Percentiles rank a stretch among this genome's conserved stretches.
Evolutionary conservation across 2,113 vertebrate species (phyloP).

Genomic region (Pachycephala philippinensis): DNA sequence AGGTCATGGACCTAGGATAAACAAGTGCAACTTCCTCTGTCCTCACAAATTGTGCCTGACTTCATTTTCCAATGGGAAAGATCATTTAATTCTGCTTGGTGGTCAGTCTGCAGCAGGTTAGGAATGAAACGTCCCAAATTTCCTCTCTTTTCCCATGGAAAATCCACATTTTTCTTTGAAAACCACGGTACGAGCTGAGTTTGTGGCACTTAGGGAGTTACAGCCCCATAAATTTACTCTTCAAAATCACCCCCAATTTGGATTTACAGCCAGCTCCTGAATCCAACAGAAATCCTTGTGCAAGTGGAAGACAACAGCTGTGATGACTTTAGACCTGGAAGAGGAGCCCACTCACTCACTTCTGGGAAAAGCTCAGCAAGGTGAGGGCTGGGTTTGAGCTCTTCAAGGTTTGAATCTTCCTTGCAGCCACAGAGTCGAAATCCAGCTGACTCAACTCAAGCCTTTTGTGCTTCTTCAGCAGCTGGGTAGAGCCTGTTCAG

Average conservation of each 20-base stretch:
- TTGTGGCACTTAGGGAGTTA: background rate
- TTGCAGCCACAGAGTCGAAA: background rate
- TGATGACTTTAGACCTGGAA: background rate
- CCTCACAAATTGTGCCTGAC: background rate
- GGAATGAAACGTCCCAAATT: background rate
- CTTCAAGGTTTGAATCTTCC: background rate
- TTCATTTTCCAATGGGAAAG: background rate
- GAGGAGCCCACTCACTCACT: background rate
- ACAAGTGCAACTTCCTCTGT: background rate
- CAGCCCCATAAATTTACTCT: background rate
- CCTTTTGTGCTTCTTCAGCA: slow-evolving; percentile 37
- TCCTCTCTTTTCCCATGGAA: background rate
- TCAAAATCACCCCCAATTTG: background rate
- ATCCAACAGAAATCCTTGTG: background rate
- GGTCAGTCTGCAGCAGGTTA: background rate
- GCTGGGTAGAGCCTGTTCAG: background rate
- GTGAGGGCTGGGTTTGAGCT: background rate
- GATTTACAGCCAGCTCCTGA: background rate
- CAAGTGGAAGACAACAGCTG: background rate
- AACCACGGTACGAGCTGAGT: background rate
- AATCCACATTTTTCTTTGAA: background rate
- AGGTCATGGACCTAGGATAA: background rate
- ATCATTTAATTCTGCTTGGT: background rate
- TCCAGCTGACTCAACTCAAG: slow-evolving; percentile 14
- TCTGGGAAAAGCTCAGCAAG: background rate